Conservation (phyloP, 2,888 invertebrate species). For the Polietes domitor region DNA sequence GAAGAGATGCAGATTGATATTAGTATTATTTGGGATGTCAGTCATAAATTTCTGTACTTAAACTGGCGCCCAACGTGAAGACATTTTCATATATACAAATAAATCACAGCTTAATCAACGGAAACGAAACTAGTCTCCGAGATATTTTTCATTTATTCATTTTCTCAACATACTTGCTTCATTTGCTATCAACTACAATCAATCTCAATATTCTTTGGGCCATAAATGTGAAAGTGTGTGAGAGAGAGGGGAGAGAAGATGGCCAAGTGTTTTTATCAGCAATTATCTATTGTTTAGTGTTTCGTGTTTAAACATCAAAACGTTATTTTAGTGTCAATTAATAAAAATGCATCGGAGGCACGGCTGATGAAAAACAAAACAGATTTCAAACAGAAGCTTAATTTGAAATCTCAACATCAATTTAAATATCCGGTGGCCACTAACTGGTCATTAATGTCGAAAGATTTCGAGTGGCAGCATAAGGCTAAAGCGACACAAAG, state of each 20-base stretch:
- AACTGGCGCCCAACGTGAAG: no score
- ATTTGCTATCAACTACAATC: no score
- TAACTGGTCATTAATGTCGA: slow-evolving; percentile 38
- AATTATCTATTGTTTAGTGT: background rate
- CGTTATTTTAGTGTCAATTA: slow-evolving; percentile 6
- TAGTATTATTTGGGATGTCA: no score
- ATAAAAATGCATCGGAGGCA: background rate
- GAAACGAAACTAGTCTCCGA: no score
- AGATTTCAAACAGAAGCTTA: background rate
- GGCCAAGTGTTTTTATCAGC: background rate
- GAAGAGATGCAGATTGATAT: no score
- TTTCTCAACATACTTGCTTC: no score
- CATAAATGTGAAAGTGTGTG: background rate
- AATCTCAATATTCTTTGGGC: no score
- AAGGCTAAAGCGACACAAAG: slow-evolving; percentile 11
- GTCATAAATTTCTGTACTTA: no score
- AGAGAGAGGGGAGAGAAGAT: background rate
- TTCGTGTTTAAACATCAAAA: slow-evolving; percentile 11
- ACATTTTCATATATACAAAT: no score
- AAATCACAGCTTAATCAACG: no score
- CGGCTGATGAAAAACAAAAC: background rate
- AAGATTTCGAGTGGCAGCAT: slow-evolving; percentile 9
- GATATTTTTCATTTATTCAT: no score
- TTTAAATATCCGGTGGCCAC: slow-evolving; percentile 35
- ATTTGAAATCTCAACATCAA: slow-evolving; percentile 19